phyloP scores from a whole-genome alignment of 2,113 vertebrate species.

The Saguinus imperator region DNA sequence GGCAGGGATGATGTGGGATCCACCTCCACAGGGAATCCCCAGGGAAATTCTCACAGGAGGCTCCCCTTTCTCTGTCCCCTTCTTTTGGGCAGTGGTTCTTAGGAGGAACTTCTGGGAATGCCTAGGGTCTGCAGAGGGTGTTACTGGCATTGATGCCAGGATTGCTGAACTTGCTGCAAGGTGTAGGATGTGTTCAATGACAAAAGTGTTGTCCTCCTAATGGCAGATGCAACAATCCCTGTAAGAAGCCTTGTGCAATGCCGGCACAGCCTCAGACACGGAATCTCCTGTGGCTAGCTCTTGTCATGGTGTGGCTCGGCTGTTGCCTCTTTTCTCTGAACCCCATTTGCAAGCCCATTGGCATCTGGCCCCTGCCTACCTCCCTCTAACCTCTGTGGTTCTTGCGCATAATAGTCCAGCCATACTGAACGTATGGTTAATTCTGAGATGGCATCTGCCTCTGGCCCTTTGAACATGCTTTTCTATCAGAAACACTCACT shows the following conservation, averaged over 20 bases:
- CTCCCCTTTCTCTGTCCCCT: accelerated
- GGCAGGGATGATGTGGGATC: background rate
- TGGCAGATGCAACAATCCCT: background rate
- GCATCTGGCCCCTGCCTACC: background rate
- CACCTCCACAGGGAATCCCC: background rate
- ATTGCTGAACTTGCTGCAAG: background rate
- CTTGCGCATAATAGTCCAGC: background rate
- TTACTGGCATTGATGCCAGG: background rate
- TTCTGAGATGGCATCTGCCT: background rate
- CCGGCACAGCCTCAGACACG: background rate
- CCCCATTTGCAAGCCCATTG: background rate
- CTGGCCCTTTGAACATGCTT: background rate
- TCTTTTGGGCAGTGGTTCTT: background rate
- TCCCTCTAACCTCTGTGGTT: background rate
- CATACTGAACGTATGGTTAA: background rate
- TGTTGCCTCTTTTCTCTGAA: background rate
- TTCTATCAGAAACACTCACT: background rate
- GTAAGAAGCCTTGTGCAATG: background rate
- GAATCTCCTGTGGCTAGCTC: background rate
- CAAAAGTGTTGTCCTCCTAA: background rate
- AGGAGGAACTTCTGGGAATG: background rate
- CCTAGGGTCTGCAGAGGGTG: background rate
- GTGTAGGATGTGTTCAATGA: background rate
- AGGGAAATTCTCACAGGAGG: background rate
- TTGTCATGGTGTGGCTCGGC: too few species aligned